phyloP scores from a whole-genome alignment of 2,888 invertebrate genomes.

The Dolomedes plantarius region DNA sequence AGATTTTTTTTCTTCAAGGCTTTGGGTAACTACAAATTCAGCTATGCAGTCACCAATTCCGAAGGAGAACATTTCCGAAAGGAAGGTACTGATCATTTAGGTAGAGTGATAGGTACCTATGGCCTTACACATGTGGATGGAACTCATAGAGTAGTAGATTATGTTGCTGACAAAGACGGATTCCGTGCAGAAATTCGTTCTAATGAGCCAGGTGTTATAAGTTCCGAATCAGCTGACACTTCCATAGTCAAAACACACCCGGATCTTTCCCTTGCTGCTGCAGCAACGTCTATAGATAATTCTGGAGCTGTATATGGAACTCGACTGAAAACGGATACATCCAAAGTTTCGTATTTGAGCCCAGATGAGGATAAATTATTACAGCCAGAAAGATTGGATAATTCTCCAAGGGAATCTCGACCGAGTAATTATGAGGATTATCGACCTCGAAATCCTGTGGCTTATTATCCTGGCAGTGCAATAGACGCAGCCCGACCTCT shows the following conservation, averaged over 20 bases:
- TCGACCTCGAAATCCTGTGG: slow-evolving; percentile 46
- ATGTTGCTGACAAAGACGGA: slow-evolving; percentile 58
- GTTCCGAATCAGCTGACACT: slow-evolving; percentile 39
- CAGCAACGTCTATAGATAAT: slow-evolving; percentile 24
- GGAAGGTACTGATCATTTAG: slow-evolving; percentile 52
- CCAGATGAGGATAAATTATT: background rate
- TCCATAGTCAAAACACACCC: slow-evolving; percentile 9
- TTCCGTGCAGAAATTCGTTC: slow-evolving; percentile 53
- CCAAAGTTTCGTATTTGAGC: slow-evolving; percentile 34
- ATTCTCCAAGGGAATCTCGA: slow-evolving; percentile 23
- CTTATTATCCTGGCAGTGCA: slow-evolving; percentile 37
- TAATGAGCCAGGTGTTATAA: slow-evolving; percentile 53
- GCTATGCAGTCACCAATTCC: slow-evolving; percentile 38
- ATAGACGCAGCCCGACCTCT: background rate
- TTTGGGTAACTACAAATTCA: slow-evolving; percentile 59
- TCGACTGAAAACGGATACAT: slow-evolving; percentile 16
- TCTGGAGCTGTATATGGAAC: slow-evolving; percentile 24
- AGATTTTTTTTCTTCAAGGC: slow-evolving; percentile 40
- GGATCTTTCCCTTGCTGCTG: slow-evolving; percentile 21
- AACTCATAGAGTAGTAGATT: slow-evolving; percentile 50
- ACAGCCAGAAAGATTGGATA: background rate
- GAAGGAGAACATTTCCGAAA: slow-evolving; percentile 62
- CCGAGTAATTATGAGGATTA: slow-evolving; percentile 47
- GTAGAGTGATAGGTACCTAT: slow-evolving; percentile 55
- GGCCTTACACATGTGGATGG: slow-evolving; percentile 57